Conservation (phyloP, 2,797 vertebrate genomes). For the Chelonia mydas region DNA sequence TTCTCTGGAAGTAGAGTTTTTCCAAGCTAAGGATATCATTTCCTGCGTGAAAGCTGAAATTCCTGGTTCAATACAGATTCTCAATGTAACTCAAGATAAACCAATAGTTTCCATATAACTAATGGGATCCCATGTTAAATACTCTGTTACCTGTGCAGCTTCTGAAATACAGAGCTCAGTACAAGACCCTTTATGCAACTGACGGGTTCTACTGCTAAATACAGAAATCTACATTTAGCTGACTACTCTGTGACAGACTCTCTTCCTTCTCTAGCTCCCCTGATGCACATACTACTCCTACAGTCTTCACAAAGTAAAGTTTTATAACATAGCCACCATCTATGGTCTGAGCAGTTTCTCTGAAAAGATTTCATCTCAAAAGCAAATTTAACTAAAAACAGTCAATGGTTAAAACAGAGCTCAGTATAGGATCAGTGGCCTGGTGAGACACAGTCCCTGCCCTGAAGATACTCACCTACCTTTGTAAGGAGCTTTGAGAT, state of each 20-base stretch:
- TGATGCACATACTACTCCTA: too few relatives aligned
- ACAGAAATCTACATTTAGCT: background rate
- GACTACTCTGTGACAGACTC: accelerated
- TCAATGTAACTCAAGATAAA: background rate
- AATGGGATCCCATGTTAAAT: background rate
- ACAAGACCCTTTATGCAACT: background rate
- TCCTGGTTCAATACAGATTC: background rate
- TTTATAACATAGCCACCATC: too few relatives aligned
- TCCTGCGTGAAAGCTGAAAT: background rate
- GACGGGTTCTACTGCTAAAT: background rate
- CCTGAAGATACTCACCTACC: accelerated
- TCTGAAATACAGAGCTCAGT: background rate
- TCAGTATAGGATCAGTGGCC: accelerated
- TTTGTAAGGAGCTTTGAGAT: background rate
- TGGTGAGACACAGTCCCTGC: accelerated
- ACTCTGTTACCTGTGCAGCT: background rate
- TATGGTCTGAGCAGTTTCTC: background rate
- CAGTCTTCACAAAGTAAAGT: background rate
- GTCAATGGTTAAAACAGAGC: accelerated
- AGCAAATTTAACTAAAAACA: accelerated
- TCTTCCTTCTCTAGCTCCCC: background rate
- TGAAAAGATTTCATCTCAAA: background rate
- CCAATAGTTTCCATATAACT: background rate
- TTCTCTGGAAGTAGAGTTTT: background rate
- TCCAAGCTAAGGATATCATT: background rate